Evolutionary conservation across 2,888 invertebrate genomes (phyloP).

Genomic region (Cabera pusaria): DNA sequence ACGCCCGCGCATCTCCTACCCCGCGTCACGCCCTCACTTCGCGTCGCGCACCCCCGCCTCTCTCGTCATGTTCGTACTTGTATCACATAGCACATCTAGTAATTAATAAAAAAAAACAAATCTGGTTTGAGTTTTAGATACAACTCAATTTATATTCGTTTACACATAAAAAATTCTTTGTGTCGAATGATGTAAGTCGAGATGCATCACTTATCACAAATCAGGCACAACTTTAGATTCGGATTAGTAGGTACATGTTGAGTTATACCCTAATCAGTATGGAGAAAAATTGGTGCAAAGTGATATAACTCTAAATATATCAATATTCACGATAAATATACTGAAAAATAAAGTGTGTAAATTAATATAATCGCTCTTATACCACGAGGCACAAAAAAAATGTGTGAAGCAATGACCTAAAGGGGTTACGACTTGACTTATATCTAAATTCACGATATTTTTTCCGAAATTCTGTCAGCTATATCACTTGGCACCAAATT

Average conservation of each 20-base stretch:
- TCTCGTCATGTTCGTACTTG: too few species aligned
- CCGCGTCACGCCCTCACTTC: too few species aligned
- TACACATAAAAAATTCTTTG: too few species aligned
- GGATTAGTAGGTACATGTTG: constrained; percentile 1
- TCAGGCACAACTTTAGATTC: too few species aligned
- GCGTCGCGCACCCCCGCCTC: too few species aligned
- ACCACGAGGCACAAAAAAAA: constrained; percentile 1
- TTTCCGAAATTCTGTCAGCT: constrained; percentile 5
- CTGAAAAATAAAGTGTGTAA: constrained; percentile 3
- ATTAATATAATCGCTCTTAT: constrained; percentile 1
- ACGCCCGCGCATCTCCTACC: too few species aligned
- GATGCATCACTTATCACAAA: too few species aligned
- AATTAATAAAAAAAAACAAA: too few species aligned
- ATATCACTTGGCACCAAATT: constrained; percentile 7
- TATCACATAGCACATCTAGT: too few species aligned
- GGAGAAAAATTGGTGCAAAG: not conserved
- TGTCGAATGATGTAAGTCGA: too few species aligned
- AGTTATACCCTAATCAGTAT: not conserved
- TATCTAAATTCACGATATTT: constrained; percentile 6
- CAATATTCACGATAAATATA: constrained; percentile 9
- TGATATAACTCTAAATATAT: constrained; percentile 6
- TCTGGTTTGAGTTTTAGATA: too few species aligned
- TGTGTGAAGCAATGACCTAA: constrained; percentile 4
- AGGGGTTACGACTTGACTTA: constrained; percentile 6
- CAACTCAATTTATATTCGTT: too few species aligned